A percentile compares a stretch with the other conserved stretches of the same genome.
Evolutionary conservation across 2,113 vertebrate species (phyloP).

Genomic region (Tapirus terrestris): DNA sequence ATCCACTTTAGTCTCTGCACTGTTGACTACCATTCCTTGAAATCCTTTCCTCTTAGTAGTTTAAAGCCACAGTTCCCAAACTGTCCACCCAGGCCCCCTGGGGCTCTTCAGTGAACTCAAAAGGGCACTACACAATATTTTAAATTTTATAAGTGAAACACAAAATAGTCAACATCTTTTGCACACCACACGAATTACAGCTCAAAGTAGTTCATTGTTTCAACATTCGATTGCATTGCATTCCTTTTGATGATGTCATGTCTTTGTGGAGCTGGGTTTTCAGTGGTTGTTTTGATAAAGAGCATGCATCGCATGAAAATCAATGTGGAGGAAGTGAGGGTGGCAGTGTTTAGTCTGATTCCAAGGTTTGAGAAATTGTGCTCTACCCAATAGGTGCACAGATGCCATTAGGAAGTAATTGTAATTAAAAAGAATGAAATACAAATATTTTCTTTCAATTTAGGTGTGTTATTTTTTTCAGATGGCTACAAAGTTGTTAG

Average conservation of each 20-base stretch:
- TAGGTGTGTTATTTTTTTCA: neutral
- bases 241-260: neutral
- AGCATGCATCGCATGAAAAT: neutral
- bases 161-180: neutral
- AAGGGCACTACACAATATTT: neutral
- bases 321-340: neutral
- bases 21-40: neutral
- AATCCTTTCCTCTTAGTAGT: neutral
- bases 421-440: conserved; percentile 1
- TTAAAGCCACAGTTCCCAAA: neutral
- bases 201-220: neutral
- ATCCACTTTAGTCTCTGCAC: neutral
- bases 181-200: neutral
- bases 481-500: neutral
- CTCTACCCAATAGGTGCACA: neutral
- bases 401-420: neutral
- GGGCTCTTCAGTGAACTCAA: neutral
- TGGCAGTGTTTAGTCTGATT: neutral
- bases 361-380: neutral
- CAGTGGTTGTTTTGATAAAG: conserved; percentile 19
- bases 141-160: neutral
- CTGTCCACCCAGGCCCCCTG: neutral
- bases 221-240: neutral
- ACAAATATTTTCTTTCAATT: neutral
- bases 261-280: neutral